Percentiles rank a stretch among this genome's conserved stretches.
Evolutionary conservation across 2,113 vertebrate species (phyloP).

Genomic region (Gavia stellata): DNA sequence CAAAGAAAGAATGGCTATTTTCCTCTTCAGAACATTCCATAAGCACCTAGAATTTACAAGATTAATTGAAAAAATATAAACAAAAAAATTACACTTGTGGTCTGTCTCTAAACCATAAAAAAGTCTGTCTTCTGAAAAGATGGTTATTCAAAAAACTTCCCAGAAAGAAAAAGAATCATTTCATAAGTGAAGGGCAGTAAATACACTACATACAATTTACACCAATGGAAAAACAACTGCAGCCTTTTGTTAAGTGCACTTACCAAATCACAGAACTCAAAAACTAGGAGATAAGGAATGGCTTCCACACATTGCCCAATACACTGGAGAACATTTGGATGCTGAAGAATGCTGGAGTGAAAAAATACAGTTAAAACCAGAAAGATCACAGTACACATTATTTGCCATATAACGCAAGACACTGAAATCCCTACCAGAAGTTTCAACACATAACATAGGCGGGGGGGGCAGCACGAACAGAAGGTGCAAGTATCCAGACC

Average conservation of each 20-base stretch:
- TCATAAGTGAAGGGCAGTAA: not conserved
- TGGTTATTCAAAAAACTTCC: not conserved
- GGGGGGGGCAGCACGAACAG: not conserved
- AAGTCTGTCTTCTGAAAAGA: not conserved
- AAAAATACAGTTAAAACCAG: not conserved
- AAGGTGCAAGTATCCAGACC: not conserved
- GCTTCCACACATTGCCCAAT: slow-evolving; percentile 92
- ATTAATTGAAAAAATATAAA: not conserved
- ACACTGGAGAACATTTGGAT: slow-evolving; percentile 94
- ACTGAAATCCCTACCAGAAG: not conserved
- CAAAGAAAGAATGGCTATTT: not conserved
- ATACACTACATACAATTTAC: not conserved
- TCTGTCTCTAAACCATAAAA: not conserved
- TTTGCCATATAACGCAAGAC: not conserved
- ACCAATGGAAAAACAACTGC: not conserved
- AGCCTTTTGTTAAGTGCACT: slow-evolving; percentile 54
- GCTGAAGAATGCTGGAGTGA: slow-evolving; percentile 76
- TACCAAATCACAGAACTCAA: slow-evolving; percentile 97
- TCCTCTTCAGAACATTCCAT: not conserved
- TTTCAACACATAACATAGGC: not conserved
- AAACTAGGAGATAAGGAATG: slow-evolving; percentile 91
- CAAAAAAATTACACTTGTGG: not conserved
- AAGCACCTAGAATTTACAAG: not conserved
- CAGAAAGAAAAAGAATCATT: not conserved
- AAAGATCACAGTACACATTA: not conserved